A percentile compares a stretch with the other conserved stretches of the same genome.
Conservation (phyloP, 2,113 vertebrate genomes). For the Melanostigma gelatinosum region DNA sequence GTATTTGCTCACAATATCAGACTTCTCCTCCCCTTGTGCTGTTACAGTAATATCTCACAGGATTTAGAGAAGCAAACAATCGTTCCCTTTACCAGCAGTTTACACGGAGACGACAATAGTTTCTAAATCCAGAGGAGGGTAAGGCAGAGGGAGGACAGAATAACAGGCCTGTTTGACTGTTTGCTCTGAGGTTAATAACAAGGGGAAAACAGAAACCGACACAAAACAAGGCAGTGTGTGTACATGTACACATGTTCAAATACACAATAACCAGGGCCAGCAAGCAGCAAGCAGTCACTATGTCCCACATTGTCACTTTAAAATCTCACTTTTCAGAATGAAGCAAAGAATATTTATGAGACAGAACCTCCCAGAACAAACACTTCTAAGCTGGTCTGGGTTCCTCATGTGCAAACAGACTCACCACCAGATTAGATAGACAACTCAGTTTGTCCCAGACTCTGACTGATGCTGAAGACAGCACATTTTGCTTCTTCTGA, state of each 20-base stretch:
- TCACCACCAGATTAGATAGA: conserved; percentile 8
- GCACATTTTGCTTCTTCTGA: conserved; percentile 5
- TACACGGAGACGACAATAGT: conserved; percentile 16
- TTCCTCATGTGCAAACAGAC: background rate
- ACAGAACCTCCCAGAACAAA: conserved; percentile 37
- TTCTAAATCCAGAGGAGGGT: conserved; percentile 28
- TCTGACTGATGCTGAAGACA: background rate
- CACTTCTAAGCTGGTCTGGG: conserved; percentile 17
- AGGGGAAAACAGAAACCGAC: background rate
- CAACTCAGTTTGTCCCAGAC: conserved; percentile 3
- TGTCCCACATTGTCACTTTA: conserved; percentile 14
- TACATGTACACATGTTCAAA: conserved; percentile 13
- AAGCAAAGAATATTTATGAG: conserved; percentile 42
- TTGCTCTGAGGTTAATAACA: conserved; percentile 22
- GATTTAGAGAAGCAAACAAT: conserved; percentile 34
- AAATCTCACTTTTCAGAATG: conserved; percentile 27
- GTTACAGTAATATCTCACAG: conserved; percentile 18
- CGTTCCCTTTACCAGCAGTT: conserved; percentile 36
- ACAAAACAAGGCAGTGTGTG: background rate
- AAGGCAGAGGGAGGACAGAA: conserved; percentile 10
- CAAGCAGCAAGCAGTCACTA: conserved; percentile 10
- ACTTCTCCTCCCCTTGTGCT: conserved; percentile 23
- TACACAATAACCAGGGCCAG: conserved; percentile 1
- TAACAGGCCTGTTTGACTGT: background rate
- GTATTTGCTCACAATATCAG: conserved; percentile 34